Evolutionary conservation across 2,888 invertebrate genomes (phyloP).

Genomic region (Drosophila infuscata): DNA sequence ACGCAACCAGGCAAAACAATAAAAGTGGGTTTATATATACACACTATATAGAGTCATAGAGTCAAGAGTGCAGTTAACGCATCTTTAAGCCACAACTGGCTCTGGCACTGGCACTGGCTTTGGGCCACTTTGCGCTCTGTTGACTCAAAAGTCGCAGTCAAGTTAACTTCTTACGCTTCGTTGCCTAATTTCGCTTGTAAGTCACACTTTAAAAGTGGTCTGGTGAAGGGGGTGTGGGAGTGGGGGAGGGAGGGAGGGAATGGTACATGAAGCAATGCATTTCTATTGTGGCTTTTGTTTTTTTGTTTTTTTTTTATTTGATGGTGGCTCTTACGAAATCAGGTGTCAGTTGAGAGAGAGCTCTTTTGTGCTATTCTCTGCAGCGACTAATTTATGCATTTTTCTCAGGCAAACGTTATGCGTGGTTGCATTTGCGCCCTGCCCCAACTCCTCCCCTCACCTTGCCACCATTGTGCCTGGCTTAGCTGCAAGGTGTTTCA

Average conservation of each 20-base stretch:
- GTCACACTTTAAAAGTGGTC: slow-evolving; percentile 58
- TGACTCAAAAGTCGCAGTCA: slow-evolving; percentile 48
- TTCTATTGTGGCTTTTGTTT: slow-evolving; percentile 16
- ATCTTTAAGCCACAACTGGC: slow-evolving; percentile 11
- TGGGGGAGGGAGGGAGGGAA: neutral
- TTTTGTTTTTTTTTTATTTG: neutral
- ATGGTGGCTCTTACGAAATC: slow-evolving; percentile 34
- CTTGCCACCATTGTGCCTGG: slow-evolving; percentile 5
- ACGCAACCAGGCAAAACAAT: slow-evolving; percentile 36
- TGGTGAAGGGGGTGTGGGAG: neutral
- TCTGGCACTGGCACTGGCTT: neutral
- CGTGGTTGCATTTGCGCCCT: slow-evolving; percentile 41
- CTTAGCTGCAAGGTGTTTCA: slow-evolving; percentile 61
- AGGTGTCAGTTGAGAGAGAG: neutral
- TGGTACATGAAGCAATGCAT: slow-evolving; percentile 42
- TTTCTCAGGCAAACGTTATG: slow-evolving; percentile 59
- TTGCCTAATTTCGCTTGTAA: slow-evolving; percentile 67
- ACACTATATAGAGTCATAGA: slow-evolving; percentile 8
- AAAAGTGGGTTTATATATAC: neutral
- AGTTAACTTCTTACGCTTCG: slow-evolving; percentile 62
- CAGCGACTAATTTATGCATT: slow-evolving; percentile 56
- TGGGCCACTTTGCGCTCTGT: slow-evolving; percentile 63
- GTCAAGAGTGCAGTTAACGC: slow-evolving; percentile 49
- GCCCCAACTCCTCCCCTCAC: neutral
- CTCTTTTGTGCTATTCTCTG: slow-evolving; percentile 1